Percentiles rank a stretch among this genome's conserved stretches.
phyloP scores from a whole-genome alignment of 2,113 vertebrate species.

The Anolis sagrei region DNA sequence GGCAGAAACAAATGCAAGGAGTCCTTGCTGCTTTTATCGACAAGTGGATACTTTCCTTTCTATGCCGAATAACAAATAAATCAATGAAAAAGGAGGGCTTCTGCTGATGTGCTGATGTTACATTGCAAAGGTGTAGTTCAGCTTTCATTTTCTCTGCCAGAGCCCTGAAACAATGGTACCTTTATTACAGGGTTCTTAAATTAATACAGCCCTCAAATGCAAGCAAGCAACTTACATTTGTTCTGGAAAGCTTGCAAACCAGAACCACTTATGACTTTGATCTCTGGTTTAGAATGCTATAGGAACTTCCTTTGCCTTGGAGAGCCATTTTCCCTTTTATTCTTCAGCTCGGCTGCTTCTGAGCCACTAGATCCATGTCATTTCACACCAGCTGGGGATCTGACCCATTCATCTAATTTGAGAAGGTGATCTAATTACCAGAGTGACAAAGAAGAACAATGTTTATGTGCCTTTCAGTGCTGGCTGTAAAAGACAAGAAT shows the following conservation, averaged over 20 bases:
- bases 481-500: no score
- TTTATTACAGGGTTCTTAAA: slow-evolving; percentile 50
- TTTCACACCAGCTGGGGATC: rapidly evolving
- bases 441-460: neutral
- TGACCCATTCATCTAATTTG: neutral
- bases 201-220: slow-evolving; percentile 5
- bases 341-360: neutral
- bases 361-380: neutral
- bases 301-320: neutral
- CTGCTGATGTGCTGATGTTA: neutral
- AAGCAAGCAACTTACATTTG: neutral
- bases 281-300: neutral
- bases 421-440: neutral
- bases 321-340: rapidly evolving
- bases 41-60: rapidly evolving
- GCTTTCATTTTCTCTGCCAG: slow-evolving; percentile 18
- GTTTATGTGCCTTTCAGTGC: no score
- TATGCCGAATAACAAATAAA: neutral
- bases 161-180: slow-evolving; percentile 17
- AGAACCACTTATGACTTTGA: neutral
- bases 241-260: rapidly evolving
- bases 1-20: neutral
- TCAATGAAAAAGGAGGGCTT: neutral
- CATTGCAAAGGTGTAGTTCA: neutral
- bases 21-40: rapidly evolving